phyloP scores from a whole-genome alignment of 2,888 invertebrate genomes.

The Drosophila borborema region DNA sequence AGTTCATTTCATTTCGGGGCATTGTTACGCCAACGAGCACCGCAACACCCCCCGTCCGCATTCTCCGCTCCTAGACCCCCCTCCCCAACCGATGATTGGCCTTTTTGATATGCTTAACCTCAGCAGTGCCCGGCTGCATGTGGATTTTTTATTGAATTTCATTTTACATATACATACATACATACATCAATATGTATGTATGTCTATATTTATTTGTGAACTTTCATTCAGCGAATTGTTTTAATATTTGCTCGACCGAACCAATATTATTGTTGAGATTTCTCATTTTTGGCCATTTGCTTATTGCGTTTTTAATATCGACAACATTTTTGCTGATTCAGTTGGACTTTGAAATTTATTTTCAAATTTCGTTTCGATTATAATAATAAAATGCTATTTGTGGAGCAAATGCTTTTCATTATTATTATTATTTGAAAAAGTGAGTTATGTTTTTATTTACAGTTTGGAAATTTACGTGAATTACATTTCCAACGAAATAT shows the following conservation, averaged over 20 bases:
- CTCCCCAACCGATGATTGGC: not conserved
- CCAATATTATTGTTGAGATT: slow-evolving; percentile 49
- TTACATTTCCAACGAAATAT: not conserved
- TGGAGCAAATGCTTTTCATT: not conserved
- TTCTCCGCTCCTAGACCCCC: too few relatives aligned
- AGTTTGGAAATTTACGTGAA: not conserved
- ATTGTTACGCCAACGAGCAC: slow-evolving; percentile 29
- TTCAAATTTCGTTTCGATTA: not conserved
- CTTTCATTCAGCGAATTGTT: slow-evolving; percentile 16
- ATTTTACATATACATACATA: not conserved
- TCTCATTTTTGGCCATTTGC: slow-evolving; percentile 41
- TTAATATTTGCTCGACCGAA: slow-evolving; percentile 44
- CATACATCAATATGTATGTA: not conserved
- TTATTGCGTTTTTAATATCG: slow-evolving; percentile 7
- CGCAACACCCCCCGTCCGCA: not conserved
- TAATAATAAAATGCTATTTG: slow-evolving; percentile 4
- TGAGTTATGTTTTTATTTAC: not conserved
- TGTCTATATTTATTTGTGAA: not conserved
- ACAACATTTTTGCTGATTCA: slow-evolving; percentile 16
- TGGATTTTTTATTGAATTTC: slow-evolving; percentile 24
- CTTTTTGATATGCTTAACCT: slow-evolving; percentile 1
- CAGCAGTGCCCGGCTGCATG: slow-evolving; percentile 6
- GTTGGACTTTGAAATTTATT: not conserved
- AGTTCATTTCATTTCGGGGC: slow-evolving; percentile 72
- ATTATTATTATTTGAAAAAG: not conserved